phyloP scores from a whole-genome alignment of 2,113 vertebrate genomes.

The Chaenocephalus aceratus region DNA sequence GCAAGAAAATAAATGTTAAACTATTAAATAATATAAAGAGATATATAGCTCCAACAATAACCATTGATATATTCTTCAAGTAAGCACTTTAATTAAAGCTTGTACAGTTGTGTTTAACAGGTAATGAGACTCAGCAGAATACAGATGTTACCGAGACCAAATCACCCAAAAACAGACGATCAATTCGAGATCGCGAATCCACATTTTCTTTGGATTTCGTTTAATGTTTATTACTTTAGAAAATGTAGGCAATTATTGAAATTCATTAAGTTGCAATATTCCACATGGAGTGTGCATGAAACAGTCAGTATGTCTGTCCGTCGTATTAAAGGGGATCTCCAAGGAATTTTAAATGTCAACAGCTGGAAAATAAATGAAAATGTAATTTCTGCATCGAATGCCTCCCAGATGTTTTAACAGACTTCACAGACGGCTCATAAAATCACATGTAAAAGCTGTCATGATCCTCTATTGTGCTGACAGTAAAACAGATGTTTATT shows the following conservation, averaged over 20 bases:
- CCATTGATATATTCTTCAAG: too few relatives aligned
- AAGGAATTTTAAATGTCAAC: background rate
- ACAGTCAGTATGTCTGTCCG: background rate
- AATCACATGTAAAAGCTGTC: conserved; percentile 11
- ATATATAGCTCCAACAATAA: too few relatives aligned
- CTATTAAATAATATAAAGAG: too few relatives aligned
- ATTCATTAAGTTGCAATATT: background rate
- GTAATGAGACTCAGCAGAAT: too few relatives aligned
- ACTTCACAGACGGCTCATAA: conserved; percentile 5
- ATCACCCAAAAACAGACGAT: too few relatives aligned
- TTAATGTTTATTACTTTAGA: too few relatives aligned
- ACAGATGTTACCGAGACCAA: too few relatives aligned
- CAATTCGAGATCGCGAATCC: too few relatives aligned
- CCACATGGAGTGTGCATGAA: background rate
- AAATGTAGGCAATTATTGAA: background rate
- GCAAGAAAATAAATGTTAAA: too few relatives aligned
- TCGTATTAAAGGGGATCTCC: background rate
- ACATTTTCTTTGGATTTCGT: too few relatives aligned
- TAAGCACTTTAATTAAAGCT: too few relatives aligned
- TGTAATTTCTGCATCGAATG: background rate
- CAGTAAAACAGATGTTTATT: conserved; percentile 7
- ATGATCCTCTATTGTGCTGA: background rate
- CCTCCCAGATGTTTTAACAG: background rate
- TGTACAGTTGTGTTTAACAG: background rate
- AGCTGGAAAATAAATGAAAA: background rate